Evolutionary conservation across 2,113 vertebrate species (phyloP).

Genomic region (Rhineura floridana): DNA sequence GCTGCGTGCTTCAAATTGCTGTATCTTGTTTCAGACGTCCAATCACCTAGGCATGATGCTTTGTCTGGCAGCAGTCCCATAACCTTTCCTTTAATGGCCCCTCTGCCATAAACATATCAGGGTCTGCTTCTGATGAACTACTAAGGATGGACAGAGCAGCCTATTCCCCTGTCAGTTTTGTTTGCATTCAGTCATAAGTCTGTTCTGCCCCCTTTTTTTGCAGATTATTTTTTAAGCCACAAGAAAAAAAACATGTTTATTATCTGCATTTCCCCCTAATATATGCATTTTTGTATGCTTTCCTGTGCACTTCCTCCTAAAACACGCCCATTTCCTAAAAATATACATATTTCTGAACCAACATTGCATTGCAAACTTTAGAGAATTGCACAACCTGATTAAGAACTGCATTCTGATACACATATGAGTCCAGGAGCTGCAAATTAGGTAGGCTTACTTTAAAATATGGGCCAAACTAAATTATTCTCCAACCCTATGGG

Average conservation of each 20-base stretch:
- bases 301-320: not conserved
- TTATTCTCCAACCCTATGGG: not conserved
- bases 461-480: not conserved
- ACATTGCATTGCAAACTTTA: not conserved
- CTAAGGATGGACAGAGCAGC: not conserved
- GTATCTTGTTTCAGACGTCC: slow-evolving; percentile 50
- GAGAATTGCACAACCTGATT: not conserved
- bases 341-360: not conserved
- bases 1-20: slow-evolving; percentile 37
- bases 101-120: not conserved
- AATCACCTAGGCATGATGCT: slow-evolving; percentile 23
- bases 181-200: not conserved
- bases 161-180: not conserved
- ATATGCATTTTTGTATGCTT: not conserved
- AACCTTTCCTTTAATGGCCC: slow-evolving; percentile 35
- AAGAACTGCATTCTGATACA: not conserved
- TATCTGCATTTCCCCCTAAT: not conserved
- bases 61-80: slow-evolving; percentile 32
- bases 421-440: not conserved
- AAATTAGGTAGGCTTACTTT: not conserved
- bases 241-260: not conserved
- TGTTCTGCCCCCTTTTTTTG: no score
- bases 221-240: no score
- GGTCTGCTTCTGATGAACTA: slow-evolving; percentile 10
- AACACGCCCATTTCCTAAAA: not conserved